A percentile compares a stretch with the other conserved stretches of the same genome.
These are phyloP conservation scores for Trachurus trachurus DNA, from an alignment of 2,797 vertebrate genomes.

Conservation along the genomic window DNA sequence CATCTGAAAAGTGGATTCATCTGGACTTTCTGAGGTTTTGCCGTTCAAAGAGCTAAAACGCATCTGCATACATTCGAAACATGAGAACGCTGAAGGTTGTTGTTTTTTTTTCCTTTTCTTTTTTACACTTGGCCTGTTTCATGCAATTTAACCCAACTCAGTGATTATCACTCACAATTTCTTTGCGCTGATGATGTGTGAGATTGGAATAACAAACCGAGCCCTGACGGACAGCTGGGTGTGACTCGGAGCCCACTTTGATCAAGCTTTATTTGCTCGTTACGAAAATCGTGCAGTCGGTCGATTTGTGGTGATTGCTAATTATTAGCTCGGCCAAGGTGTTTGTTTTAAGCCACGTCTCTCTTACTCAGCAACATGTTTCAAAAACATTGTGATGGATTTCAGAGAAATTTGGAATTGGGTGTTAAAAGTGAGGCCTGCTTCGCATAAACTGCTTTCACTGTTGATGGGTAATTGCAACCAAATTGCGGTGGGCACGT, in stretches of 20 bases:
- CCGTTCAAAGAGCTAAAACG: conserved; percentile 65
- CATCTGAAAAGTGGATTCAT: conserved; percentile 65
- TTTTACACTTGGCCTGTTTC: conserved; percentile 45
- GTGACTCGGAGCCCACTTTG: conserved; percentile 29
- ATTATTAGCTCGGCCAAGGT: conserved; percentile 23
- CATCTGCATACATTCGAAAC: conserved; percentile 81
- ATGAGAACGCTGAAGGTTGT: conserved; percentile 16
- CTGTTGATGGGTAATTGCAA: background rate
- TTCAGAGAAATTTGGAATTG: background rate
- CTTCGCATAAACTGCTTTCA: too few relatives aligned
- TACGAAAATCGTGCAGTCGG: conserved; percentile 24
- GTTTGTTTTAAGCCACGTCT: background rate
- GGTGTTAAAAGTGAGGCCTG: too few relatives aligned
- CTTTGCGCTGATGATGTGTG: conserved; percentile 16
- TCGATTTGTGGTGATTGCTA: conserved; percentile 24
- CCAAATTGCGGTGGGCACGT: conserved; percentile 1
- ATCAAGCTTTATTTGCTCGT: conserved; percentile 26
- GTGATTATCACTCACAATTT: conserved; percentile 36
- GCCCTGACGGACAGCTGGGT: conserved; percentile 22
- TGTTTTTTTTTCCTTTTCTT: too few relatives aligned
- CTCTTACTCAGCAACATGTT: background rate
- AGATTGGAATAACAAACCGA: conserved; percentile 55
- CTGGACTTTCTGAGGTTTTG: conserved; percentile 67
- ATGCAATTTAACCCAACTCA: conserved; percentile 17
- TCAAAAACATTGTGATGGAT: background rate